phyloP scores from a whole-genome alignment of 2,797 vertebrate species.

The Masticophis lateralis region DNA sequence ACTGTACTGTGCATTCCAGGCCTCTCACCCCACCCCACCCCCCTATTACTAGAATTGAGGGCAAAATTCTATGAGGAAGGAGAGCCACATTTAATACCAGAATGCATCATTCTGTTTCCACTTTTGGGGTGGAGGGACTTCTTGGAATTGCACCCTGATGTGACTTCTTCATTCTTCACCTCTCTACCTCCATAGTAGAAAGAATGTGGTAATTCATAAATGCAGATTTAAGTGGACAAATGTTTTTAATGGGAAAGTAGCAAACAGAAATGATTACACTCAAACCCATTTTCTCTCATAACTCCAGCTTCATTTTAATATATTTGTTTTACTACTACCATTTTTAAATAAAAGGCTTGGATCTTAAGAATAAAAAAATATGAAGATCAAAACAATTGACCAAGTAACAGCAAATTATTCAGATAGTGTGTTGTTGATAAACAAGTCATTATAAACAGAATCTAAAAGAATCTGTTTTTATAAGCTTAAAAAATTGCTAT shows the following conservation, averaged over 20 bases:
- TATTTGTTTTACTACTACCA: neutral
- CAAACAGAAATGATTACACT: neutral
- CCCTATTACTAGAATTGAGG: neutral
- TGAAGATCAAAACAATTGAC: neutral
- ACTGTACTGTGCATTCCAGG: slow-evolving; percentile 14
- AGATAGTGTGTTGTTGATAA: neutral
- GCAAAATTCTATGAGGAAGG: neutral
- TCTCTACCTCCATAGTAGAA: neutral
- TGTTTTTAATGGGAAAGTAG: neutral
- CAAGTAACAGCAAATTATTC: neutral
- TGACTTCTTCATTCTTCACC: neutral
- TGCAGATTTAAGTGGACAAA: neutral
- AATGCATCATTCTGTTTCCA: neutral
- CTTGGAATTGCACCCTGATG: neutral
- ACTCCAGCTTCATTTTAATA: neutral
- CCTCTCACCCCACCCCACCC: neutral
- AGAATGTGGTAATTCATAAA: neutral
- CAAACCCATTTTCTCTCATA: neutral
- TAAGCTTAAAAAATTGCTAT: neutral
- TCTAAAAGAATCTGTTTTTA: neutral
- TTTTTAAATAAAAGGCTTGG: neutral
- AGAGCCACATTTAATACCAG: neutral
- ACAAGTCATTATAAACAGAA: neutral
- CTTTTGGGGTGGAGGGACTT: neutral
- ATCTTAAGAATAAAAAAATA: neutral